Evolutionary conservation across 2,797 vertebrate genomes (phyloP), one percentile per base, ranked within the genome.

Genomic region (Notolabrus celidotus): DNA sequence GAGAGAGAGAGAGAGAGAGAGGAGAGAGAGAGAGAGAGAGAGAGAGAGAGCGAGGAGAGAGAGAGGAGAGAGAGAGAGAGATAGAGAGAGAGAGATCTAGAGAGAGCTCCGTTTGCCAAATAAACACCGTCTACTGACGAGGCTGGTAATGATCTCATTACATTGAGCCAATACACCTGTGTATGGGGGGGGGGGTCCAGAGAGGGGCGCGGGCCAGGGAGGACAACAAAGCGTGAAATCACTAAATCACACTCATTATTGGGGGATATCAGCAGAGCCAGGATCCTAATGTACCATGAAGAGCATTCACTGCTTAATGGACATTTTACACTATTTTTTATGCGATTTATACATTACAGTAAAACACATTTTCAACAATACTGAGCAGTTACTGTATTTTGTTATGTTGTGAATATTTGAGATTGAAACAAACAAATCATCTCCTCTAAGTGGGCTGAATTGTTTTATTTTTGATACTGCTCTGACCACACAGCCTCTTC

Each of bases 161-260:
- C 89, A 88, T 81, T 81, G 87, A 93, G 89, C 92, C 92, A 91
- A 90, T 93, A 90, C 90, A 93, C 91, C 92, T 92, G 90, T 92
- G 92, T 91, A 90, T 74, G 10, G 45, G 9, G 17, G 19, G 19
- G 86, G 86, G 80, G 82, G 79, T 90, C 86, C 77, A 7, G 85
- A 88, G 88, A 84, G 89, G 89, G 86, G 90, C 58, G 89, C 50
- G 85, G 89, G 88, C 82, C 80, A 83, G 79, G 76, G 84, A 90
- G 83, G 91, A 91, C 92, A 94, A 93, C 92, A 93, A 92, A 93
- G 90, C 93, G 92, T 93, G 92, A 94, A 94, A 94, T 94, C 93
- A 94, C 91, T 93, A 93, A 94, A 94, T 93, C 92, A 92, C 88
- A 91, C 90, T 92, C 92, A 92, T 92, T 93, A 92, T 92, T 92